A percentile compares a stretch with the other conserved stretches of the same genome.
Conservation (phyloP, 2,888 invertebrate species). For the Tetramorium bicarinatum region DNA sequence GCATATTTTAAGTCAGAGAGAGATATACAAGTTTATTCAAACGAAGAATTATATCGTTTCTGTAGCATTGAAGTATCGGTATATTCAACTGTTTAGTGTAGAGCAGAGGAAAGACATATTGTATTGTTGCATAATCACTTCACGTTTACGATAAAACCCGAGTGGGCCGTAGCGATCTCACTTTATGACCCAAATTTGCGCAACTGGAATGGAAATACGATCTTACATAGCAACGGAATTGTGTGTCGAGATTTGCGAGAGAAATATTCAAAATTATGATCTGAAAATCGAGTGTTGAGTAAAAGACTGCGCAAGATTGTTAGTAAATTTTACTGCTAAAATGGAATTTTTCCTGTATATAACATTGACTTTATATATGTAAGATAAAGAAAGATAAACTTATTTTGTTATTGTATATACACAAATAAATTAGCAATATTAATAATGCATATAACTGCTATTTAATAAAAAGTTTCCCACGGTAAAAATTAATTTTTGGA, state of each 20-base stretch:
- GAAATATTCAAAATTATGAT: slow-evolving; percentile 2
- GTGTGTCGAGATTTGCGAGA: neutral
- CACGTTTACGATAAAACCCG: slow-evolving; percentile 4
- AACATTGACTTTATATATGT: neutral
- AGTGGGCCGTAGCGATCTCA: slow-evolving; percentile 8
- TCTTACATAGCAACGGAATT: slow-evolving; percentile 13
- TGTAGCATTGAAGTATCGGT: neutral
- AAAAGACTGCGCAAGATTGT: neutral
- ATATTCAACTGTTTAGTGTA: neutral
- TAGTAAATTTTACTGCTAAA: neutral
- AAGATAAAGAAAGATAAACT: neutral
- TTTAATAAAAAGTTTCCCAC: neutral
- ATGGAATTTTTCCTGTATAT: neutral
- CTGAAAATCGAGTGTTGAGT: neutral
- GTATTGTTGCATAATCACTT: slow-evolving; percentile 27
- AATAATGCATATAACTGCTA: neutral
- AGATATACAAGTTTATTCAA: slow-evolving; percentile 1
- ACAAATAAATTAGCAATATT: neutral
- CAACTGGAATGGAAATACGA: slow-evolving; percentile 35
- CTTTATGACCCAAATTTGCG: slow-evolving; percentile 37
- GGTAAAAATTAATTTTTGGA: neutral
- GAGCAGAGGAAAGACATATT: neutral
- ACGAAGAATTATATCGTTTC: neutral
- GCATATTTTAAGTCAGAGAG: neutral
- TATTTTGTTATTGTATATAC: neutral